Percentiles rank a stretch among this genome's conserved stretches.
phyloP scores from a whole-genome alignment of 2,888 invertebrate genomes.

The Ischnura elegans region DNA sequence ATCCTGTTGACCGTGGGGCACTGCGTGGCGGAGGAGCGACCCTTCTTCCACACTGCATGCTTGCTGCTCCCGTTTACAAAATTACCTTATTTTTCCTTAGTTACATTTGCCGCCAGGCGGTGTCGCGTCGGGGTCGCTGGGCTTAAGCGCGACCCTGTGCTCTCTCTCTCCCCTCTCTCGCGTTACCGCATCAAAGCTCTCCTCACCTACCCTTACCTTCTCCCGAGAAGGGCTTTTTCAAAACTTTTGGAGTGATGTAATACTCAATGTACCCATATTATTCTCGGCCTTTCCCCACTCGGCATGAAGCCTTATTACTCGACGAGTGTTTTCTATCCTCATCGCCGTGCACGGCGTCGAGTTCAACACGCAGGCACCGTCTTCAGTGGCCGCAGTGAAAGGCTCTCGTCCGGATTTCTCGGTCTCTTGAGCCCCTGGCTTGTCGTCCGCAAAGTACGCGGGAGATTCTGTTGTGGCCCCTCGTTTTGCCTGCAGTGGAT shows the following conservation, averaged over 20 bases:
- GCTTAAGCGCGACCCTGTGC: neutral
- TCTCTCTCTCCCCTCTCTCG: neutral
- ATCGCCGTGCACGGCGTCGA: neutral
- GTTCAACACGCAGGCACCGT: neutral
- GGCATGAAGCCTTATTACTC: neutral
- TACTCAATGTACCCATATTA: slow-evolving; percentile 5
- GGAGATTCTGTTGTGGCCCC: neutral
- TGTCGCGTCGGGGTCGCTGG: neutral
- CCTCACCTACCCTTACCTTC: neutral
- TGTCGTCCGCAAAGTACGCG: neutral
- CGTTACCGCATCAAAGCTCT: neutral
- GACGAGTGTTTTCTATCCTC: neutral
- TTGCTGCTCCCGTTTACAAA: neutral
- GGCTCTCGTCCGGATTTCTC: neutral
- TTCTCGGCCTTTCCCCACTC: neutral
- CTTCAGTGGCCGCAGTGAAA: neutral
- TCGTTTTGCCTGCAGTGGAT: neutral
- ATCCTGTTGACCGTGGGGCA: too few relatives aligned
- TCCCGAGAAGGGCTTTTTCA: neutral
- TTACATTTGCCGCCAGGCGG: neutral
- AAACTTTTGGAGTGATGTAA: slow-evolving; percentile 31
- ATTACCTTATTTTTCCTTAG: slow-evolving; percentile 10
- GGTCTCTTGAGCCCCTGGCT: neutral
- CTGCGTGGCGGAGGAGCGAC: neutral
- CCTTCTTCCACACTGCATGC: neutral